Percentiles rank a stretch among this genome's conserved stretches.
Evolutionary conservation across 1,140 invertebrate genomes (phyloP).

Genomic region (Helicorthomorpha holstii): DNA sequence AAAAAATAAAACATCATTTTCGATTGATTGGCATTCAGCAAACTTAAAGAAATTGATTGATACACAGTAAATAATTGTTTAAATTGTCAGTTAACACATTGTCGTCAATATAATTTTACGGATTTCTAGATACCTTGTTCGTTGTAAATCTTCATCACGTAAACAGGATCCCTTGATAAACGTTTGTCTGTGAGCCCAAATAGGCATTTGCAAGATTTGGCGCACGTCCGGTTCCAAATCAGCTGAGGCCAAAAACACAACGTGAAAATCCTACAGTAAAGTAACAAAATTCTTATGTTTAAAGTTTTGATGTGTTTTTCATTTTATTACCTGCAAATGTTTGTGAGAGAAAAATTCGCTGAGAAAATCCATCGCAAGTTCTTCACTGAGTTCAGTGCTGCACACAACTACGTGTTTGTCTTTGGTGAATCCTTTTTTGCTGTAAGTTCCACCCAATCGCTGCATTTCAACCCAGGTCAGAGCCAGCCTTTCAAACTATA

Average conservation of each 20-base stretch:
- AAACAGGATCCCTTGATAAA: background rate
- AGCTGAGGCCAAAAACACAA: background rate
- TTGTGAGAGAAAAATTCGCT: slow-evolving; percentile 98
- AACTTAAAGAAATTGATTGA: background rate
- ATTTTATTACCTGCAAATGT: slow-evolving; percentile 47
- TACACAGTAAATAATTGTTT: background rate
- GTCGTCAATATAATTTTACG: background rate
- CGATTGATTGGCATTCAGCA: no score
- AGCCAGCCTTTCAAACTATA: background rate
- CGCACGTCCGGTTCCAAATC: background rate
- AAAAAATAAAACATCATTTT: no score
- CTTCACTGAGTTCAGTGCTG: slow-evolving; percentile 82
- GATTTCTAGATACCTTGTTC: slow-evolving; percentile 41
- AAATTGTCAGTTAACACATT: background rate
- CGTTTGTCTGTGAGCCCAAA: background rate
- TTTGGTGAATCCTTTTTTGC: slow-evolving; percentile 65
- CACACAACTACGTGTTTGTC: slow-evolving; percentile 97
- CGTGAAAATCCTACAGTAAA: background rate
- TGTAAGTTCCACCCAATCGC: slow-evolving; percentile 78
- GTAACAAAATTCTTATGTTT: background rate
- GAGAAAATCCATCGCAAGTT: slow-evolving; percentile 96
- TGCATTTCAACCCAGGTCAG: slow-evolving; percentile 38
- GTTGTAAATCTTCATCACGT: slow-evolving; percentile 41
- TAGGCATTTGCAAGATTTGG: background rate
- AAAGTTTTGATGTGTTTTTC: no score